phyloP scores from a whole-genome alignment of 1,140 invertebrate species.

The Lucilia cuprina region DNA sequence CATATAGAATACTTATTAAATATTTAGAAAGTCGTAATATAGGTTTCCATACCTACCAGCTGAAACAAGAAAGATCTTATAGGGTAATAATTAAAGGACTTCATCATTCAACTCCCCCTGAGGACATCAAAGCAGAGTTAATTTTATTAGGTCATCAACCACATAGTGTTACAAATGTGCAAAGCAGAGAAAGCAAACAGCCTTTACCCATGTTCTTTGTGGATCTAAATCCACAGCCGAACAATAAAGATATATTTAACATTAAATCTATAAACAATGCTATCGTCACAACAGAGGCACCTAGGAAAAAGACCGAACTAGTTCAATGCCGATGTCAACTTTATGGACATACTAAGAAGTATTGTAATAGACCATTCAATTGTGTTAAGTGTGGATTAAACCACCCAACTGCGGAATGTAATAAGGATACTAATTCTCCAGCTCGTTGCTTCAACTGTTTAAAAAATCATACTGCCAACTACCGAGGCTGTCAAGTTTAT shows the following conservation, averaged over 20 bases:
- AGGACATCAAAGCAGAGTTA: constrained; percentile 41
- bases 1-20: constrained; percentile 38
- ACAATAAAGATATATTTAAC: constrained; percentile 58
- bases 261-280: constrained; percentile 48
- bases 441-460: constrained; percentile 55
- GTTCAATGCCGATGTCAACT: constrained; percentile 59
- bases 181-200: constrained; percentile 46
- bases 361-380: constrained; percentile 47
- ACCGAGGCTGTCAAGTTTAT: constrained; percentile 54
- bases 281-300: constrained; percentile 51
- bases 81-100: constrained; percentile 46
- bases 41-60: constrained; percentile 39
- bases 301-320: constrained; percentile 47
- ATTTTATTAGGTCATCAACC: constrained; percentile 40
- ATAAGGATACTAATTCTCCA: constrained; percentile 41
- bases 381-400: constrained; percentile 59
- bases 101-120: constrained; percentile 42
- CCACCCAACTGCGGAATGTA: constrained; percentile 49
- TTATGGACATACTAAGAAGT: constrained; percentile 58
- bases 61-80: constrained; percentile 40
- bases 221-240: constrained; percentile 51
- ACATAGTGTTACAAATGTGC: constrained; percentile 44
- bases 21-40: constrained; percentile 19
- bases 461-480: constrained; percentile 58
- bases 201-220: constrained; percentile 55